phyloP scores from a whole-genome alignment of 2,113 vertebrate species.

The Brienomyrus longianalis region DNA sequence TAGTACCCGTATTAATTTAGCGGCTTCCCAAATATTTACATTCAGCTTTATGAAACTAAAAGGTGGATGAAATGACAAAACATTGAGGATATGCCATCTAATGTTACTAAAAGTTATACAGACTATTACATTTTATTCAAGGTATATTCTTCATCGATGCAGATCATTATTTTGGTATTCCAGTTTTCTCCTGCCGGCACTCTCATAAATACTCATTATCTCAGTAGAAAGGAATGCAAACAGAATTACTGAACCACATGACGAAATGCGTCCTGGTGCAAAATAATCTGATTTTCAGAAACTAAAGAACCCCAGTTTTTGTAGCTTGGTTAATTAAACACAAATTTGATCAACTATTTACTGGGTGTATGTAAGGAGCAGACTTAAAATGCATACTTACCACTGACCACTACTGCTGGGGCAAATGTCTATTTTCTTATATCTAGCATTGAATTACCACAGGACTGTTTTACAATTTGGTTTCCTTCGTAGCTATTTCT shows the following conservation, averaged over 20 bases:
- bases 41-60: neutral
- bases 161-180: neutral
- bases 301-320: neutral
- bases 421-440: neutral
- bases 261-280: neutral
- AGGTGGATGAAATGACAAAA: neutral
- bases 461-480: neutral
- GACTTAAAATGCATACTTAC: neutral
- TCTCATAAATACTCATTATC: neutral
- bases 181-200: neutral
- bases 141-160: neutral
- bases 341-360: neutral
- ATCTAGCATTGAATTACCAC: neutral
- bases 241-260: neutral
- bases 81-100: neutral
- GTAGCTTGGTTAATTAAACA: neutral
- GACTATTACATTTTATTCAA: neutral
- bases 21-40: neutral
- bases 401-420: neutral
- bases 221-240: neutral
- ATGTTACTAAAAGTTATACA: neutral
- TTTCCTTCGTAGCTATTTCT: neutral
- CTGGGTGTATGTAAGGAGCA: neutral
- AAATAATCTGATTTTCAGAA: neutral
- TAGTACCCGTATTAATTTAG: neutral